Percentiles rank a stretch among this genome's conserved stretches.
Conservation (phyloP, 2,797 vertebrate species). For the Pseudochirops cupreus region DNA sequence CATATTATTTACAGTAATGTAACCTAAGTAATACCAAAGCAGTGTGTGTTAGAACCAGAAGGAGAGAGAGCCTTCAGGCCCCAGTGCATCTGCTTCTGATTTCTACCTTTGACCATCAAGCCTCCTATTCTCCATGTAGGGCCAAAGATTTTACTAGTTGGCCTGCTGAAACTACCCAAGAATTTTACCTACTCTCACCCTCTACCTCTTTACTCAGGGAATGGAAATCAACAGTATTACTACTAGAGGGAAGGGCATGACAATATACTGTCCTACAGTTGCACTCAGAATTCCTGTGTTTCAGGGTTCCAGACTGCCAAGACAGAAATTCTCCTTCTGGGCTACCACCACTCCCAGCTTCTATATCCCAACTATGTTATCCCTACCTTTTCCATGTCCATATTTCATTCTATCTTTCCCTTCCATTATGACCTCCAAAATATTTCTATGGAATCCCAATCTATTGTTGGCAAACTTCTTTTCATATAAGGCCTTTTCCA, state of each 20-base stretch:
- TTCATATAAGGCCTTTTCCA: background rate
- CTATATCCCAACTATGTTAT: background rate
- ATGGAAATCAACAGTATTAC: background rate
- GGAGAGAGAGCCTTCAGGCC: background rate
- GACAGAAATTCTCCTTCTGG: background rate
- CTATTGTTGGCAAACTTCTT: background rate
- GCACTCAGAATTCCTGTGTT: background rate
- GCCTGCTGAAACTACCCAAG: background rate
- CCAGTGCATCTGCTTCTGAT: background rate
- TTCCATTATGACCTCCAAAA: background rate
- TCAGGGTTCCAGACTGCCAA: background rate
- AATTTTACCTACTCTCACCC: background rate
- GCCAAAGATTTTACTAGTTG: background rate
- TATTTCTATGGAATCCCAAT: background rate
- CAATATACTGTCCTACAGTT: background rate
- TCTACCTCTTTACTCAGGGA: background rate
- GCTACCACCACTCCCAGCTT: background rate
- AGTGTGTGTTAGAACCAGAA: background rate
- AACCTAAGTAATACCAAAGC: background rate
- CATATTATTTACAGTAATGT: background rate
- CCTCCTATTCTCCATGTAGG: background rate
- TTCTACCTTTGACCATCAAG: background rate
- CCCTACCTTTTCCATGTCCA: background rate
- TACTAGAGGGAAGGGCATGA: background rate
- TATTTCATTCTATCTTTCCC: background rate